Conservation (phyloP, 2,888 invertebrate species). For the Congeria kusceri region DNA sequence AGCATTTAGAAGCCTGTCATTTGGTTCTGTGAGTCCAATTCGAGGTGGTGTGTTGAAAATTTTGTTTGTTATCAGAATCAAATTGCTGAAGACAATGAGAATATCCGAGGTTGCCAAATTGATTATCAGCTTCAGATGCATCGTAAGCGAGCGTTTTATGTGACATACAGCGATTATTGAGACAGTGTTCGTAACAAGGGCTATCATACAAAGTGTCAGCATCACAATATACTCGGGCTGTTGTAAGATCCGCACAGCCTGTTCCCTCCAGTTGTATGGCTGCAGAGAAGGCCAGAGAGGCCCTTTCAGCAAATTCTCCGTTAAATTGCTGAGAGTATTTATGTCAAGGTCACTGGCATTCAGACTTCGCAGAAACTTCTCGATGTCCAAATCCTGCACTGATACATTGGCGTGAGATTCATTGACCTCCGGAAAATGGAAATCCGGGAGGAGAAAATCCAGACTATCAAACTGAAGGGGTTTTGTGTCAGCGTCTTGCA, state of each 20-base stretch:
- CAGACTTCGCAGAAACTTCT: neutral
- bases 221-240: conserved; percentile 71
- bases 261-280: conserved; percentile 28
- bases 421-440: no score
- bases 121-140: conserved; percentile 77
- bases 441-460: no score
- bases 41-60: conserved; percentile 64
- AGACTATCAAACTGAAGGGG: no score
- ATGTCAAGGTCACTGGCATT: neutral
- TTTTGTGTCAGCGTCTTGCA: no score
- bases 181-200: conserved; percentile 74
- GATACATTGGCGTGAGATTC: no score
- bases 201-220: conserved; percentile 68
- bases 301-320: conserved; percentile 16
- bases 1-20: conserved; percentile 61
- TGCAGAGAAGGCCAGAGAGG: conserved; percentile 37
- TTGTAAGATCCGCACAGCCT: conserved; percentile 58
- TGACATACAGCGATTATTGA: conserved; percentile 79
- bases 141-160: conserved; percentile 73
- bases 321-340: conserved; percentile 5
- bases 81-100: conserved; percentile 73
- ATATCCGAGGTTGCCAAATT: conserved; percentile 77
- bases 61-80: conserved; percentile 72
- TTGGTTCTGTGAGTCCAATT: conserved; percentile 33
- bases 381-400: neutral